These are phyloP conservation scores for Scyliorhinus canicula DNA, from an alignment of 2,797 vertebrate species.

Conservation along the genomic window DNA sequence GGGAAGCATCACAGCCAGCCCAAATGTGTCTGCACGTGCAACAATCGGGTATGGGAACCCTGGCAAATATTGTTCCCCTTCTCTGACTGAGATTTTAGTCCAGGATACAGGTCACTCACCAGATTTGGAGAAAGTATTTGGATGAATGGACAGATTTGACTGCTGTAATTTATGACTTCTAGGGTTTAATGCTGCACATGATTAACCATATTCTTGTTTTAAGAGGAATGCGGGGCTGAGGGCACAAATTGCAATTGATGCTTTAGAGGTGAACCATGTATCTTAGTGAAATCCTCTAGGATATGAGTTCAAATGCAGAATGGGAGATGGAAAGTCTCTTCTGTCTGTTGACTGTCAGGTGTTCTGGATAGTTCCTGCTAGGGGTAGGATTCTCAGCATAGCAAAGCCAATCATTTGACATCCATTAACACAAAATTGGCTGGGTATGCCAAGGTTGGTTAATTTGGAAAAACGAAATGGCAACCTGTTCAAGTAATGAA, in stretches of 20 bases:
- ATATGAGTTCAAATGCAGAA: neutral
- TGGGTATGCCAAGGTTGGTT: neutral
- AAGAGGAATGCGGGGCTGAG: neutral
- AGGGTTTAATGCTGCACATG: neutral
- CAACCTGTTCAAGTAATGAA: neutral
- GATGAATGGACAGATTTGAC: neutral
- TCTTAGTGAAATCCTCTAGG: neutral
- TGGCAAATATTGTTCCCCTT: neutral
- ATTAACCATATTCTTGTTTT: neutral
- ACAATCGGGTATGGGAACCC: neutral
- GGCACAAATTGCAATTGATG: neutral
- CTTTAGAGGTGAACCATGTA: neutral
- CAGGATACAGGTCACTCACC: neutral
- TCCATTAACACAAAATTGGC: neutral
- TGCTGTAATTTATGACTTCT: neutral
- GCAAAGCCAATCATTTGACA: neutral
- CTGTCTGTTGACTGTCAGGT: neutral
- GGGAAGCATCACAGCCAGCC: neutral
- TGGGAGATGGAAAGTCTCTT: neutral
- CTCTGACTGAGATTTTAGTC: neutral
- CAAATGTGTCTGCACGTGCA: neutral
- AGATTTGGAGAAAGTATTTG: neutral
- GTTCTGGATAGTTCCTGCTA: neutral
- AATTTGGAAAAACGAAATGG: neutral
- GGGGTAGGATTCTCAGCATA: neutral